These are phyloP conservation scores for Pionites leucogaster DNA, from an alignment of 2,113 vertebrate species.

Conservation along the genomic window DNA sequence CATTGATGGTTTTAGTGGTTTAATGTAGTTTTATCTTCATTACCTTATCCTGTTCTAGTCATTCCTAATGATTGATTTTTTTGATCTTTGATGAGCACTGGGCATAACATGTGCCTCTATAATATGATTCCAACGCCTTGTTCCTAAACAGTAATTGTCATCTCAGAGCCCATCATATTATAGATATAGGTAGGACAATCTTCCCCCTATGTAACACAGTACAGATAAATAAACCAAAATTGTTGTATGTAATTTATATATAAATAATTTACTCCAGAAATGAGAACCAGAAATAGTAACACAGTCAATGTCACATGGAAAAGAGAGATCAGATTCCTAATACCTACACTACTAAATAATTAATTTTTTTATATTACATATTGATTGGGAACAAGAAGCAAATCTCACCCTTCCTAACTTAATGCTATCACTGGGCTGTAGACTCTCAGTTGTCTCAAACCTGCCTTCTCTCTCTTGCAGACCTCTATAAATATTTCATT, in stretches of 20 bases:
- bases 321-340: not conserved
- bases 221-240: not conserved
- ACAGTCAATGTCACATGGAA: not conserved
- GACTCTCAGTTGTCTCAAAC: not conserved
- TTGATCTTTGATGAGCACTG: not conserved
- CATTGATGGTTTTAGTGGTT: not conserved
- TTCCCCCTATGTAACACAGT: not conserved
- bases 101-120: not conserved
- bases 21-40: not conserved
- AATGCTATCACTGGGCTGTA: not conserved
- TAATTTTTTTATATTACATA: not conserved
- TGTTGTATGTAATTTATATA: not conserved
- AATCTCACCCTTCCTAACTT: not conserved
- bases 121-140: not conserved
- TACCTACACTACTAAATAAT: not conserved
- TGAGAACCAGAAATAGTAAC: not conserved
- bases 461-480: not conserved
- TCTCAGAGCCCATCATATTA: not conserved
- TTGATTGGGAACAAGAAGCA: not conserved
- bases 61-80: not conserved
- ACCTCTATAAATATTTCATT: not conserved
- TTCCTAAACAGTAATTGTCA: not conserved
- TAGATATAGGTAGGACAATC: not conserved
- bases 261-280: not conserved
- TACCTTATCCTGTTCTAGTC: not conserved